These are phyloP conservation scores for Caradrina clavipalpis DNA, from an alignment of 2,888 invertebrate genomes.

Conservation along the genomic window DNA sequence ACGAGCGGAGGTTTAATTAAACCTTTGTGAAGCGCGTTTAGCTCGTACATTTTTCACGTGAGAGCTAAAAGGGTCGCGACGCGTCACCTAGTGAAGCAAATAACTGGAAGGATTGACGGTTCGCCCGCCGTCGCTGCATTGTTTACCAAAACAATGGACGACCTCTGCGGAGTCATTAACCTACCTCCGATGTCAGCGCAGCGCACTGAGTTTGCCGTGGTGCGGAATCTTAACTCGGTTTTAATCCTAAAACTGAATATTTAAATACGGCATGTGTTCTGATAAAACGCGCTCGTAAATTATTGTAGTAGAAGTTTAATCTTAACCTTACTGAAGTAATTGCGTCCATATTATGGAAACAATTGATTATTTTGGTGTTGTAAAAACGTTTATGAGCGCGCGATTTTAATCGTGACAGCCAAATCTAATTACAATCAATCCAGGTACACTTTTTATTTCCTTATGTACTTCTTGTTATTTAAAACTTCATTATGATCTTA, in stretches of 20 bases:
- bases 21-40: slow-evolving; percentile 66
- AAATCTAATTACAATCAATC: slow-evolving; percentile 35
- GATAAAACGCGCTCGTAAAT: slow-evolving; percentile 34
- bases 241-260: slow-evolving; percentile 68
- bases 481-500: slow-evolving; percentile 13
- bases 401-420: slow-evolving; percentile 36
- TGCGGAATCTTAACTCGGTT: slow-evolving; percentile 74
- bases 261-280: slow-evolving; percentile 51
- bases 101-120: slow-evolving; percentile 85
- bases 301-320: slow-evolving; percentile 32
- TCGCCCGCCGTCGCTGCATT: slow-evolving; percentile 82
- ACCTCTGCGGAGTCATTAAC: slow-evolving; percentile 90
- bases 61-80: slow-evolving; percentile 79
- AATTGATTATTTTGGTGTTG: slow-evolving; percentile 49
- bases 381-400: slow-evolving; percentile 36
- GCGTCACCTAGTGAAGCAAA: slow-evolving; percentile 84
- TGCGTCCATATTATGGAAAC: slow-evolving; percentile 37
- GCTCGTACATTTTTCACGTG: slow-evolving; percentile 77
- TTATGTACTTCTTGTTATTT: neutral
- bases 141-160: slow-evolving; percentile 89
- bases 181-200: slow-evolving; percentile 83
- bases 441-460: slow-evolving; percentile 15
- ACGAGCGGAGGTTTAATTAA: slow-evolving; percentile 67
- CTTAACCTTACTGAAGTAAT: slow-evolving; percentile 28
- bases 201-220: slow-evolving; percentile 66